Evolutionary conservation across 2,797 vertebrate genomes (phyloP).

Genomic region (Microchirus variegatus): DNA sequence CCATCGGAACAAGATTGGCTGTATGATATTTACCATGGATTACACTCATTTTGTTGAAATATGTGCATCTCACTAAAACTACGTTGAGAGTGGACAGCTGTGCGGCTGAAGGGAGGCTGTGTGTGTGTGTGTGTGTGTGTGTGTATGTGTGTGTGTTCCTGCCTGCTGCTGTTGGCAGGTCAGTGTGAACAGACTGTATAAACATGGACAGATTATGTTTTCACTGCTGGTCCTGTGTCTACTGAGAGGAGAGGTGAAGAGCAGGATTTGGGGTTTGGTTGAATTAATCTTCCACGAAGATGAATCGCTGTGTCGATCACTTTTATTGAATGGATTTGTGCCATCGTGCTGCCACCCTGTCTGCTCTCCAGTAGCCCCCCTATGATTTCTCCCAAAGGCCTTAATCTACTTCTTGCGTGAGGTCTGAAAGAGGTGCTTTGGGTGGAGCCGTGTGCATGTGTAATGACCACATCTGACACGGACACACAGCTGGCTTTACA

Average conservation of each 20-base stretch:
- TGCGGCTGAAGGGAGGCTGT: slow-evolving; percentile 17
- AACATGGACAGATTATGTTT: slow-evolving; percentile 76
- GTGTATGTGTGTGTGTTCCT: slow-evolving; percentile 9
- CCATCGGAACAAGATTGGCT: slow-evolving; percentile 44
- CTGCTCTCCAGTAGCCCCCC: slow-evolving; percentile 22
- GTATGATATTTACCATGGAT: slow-evolving; percentile 49
- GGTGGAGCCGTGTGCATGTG: slow-evolving; percentile 40
- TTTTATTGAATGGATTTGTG: background rate
- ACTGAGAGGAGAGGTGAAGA: slow-evolving; percentile 53
- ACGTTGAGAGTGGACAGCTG: slow-evolving; percentile 50
- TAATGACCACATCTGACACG: slow-evolving; percentile 5
- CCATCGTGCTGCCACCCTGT: slow-evolving; percentile 15
- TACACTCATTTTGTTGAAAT: slow-evolving; percentile 38
- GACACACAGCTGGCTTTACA: slow-evolving; percentile 14
- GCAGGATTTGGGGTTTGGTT: slow-evolving; percentile 73
- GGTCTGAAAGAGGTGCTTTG: slow-evolving; percentile 30
- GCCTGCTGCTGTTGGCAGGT: slow-evolving; percentile 70
- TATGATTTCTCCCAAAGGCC: slow-evolving; percentile 24
- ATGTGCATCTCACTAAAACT: slow-evolving; percentile 30
- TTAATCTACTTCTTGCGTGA: slow-evolving; percentile 33
- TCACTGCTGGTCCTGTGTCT: slow-evolving; percentile 56
- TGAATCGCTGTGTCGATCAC: background rate
- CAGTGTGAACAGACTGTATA: slow-evolving; percentile 65
- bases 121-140: too few relatives aligned
- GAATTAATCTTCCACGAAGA: slow-evolving; percentile 65